Conservation (phyloP, 1,140 invertebrate genomes). For the Anoplophora glabripennis region DNA sequence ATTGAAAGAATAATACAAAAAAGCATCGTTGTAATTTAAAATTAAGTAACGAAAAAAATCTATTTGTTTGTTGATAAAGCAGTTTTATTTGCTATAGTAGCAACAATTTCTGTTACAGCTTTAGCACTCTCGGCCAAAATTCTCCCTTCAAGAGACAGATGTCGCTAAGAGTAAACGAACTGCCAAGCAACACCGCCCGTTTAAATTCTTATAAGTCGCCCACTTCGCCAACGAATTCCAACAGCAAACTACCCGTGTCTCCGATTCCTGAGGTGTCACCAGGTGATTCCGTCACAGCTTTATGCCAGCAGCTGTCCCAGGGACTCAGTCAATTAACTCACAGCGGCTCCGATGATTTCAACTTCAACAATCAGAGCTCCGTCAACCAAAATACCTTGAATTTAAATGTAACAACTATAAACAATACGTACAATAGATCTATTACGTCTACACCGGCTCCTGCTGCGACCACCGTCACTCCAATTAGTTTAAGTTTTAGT, state of each 20-base stretch:
- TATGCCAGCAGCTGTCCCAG: conserved; percentile 85
- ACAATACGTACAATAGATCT: conserved; percentile 42
- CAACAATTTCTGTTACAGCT: conserved; percentile 44
- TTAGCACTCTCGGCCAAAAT: conserved; percentile 72
- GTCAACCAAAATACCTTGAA: conserved; percentile 54
- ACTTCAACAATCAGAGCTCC: conserved; percentile 56
- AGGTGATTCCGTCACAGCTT: conserved; percentile 75
- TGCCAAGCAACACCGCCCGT: conserved; percentile 90
- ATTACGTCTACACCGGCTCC: conserved; percentile 29
- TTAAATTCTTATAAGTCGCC: conserved; percentile 55
- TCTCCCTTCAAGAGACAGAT: conserved; percentile 96
- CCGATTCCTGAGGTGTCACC: conserved; percentile 71
- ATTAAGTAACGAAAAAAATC: too few species aligned
- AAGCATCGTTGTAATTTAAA: too few species aligned
- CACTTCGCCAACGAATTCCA: conserved; percentile 34
- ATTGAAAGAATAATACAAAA: too few species aligned
- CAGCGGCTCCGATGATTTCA: conserved; percentile 62
- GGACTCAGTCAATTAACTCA: conserved; percentile 76
- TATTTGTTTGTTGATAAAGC: background rate
- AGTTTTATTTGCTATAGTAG: background rate
- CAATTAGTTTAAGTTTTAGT: conserved; percentile 49
- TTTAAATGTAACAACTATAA: conserved; percentile 40
- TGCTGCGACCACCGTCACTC: conserved; percentile 40
- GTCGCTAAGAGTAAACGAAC: conserved; percentile 87
- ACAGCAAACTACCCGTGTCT: conserved; percentile 57